phyloP scores from a whole-genome alignment of 1,140 invertebrate genomes.

The Platorchestia sp. region DNA sequence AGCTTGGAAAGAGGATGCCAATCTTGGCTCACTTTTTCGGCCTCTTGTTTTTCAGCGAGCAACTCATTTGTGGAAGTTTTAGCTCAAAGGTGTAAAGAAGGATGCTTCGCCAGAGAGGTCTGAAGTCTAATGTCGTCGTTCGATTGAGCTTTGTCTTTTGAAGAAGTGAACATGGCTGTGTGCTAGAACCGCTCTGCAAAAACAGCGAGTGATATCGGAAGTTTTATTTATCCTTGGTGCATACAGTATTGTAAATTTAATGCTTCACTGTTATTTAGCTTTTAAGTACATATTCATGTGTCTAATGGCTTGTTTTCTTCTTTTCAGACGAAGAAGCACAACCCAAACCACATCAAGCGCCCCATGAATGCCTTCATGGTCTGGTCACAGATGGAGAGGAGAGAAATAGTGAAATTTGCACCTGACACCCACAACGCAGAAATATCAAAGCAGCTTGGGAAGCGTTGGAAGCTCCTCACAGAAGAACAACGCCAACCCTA shows the following conservation, averaged over 20 bases:
- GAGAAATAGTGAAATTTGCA: constrained; percentile 92
- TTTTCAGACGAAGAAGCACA: constrained; percentile 92
- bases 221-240: not conserved
- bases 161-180: not conserved
- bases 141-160: not conserved
- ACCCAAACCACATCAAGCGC: constrained; percentile 94
- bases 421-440: constrained; percentile 98
- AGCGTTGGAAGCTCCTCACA: constrained; percentile 89
- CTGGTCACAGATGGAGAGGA: constrained; percentile 94
- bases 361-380: constrained; percentile 99
- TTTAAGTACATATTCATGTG: not conserved
- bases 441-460: constrained; percentile 92
- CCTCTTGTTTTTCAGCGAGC: not conserved
- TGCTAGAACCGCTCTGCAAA: not conserved
- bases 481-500: constrained; percentile 92
- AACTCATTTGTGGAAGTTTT: not conserved
- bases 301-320: constrained; percentile 57
- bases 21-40: constrained; percentile 39
- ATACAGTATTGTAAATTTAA: not conserved
- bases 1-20: constrained; percentile 38
- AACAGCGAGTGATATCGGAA: not conserved
- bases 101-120: not conserved
- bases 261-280: not conserved
- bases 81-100: not conserved
- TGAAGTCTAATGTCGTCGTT: not conserved